phyloP scores from a whole-genome alignment of 2,797 vertebrate genomes.

The Gymnodraco acuticeps region DNA sequence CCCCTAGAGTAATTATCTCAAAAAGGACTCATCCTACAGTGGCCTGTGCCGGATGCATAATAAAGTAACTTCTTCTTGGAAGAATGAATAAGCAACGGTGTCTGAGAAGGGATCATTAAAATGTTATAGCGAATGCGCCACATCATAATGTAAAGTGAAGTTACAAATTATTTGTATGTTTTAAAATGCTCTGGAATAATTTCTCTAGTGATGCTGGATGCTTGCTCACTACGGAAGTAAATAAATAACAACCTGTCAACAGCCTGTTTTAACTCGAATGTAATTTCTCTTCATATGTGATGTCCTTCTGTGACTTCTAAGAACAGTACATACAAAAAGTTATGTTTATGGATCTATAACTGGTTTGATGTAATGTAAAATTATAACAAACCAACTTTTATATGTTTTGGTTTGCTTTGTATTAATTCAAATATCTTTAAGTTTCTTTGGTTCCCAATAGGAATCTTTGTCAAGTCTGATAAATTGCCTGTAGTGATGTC shows the following conservation, averaged over 20 bases:
- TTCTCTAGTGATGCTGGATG: slow-evolving; percentile 12
- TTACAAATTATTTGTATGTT: slow-evolving; percentile 2
- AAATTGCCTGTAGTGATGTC: not conserved
- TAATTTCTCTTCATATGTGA: not conserved
- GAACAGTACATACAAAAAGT: not conserved
- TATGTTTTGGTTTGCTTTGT: not conserved
- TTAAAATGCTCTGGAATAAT: slow-evolving; percentile 15
- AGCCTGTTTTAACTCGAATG: slow-evolving; percentile 43
- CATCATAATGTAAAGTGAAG: slow-evolving; percentile 9
- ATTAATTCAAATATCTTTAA: not conserved
- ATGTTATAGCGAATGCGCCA: not conserved
- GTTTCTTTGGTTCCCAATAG: not conserved
- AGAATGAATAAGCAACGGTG: slow-evolving; percentile 7
- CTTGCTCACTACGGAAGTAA: slow-evolving; percentile 14
- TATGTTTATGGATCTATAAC: not conserved
- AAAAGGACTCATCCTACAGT: slow-evolving; percentile 1
- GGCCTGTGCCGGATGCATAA: not conserved
- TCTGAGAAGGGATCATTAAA: not conserved
- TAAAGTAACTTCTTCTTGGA: not conserved
- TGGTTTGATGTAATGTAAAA: not conserved
- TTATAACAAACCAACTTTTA: not conserved
- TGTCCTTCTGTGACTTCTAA: not conserved
- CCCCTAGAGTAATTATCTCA: slow-evolving; percentile 9
- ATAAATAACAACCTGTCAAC: slow-evolving; percentile 33
- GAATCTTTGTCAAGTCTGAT: not conserved